A percentile compares a stretch with the other conserved stretches of the same genome.
These are phyloP conservation scores for Nothobranchius furzeri DNA, from an alignment of 2,113 vertebrate genomes.

Conservation along the genomic window DNA sequence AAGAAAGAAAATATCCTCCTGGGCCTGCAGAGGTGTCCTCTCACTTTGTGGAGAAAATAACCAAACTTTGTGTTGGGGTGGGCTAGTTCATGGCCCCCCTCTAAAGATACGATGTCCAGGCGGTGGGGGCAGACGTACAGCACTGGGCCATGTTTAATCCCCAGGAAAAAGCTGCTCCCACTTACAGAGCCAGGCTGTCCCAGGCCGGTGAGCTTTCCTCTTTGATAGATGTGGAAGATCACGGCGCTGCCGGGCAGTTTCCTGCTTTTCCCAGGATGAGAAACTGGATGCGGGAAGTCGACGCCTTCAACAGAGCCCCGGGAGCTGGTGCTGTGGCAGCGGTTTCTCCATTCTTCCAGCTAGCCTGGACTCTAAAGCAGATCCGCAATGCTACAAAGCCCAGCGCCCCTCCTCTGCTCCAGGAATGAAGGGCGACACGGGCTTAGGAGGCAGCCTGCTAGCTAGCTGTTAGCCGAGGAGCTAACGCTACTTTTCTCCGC, in stretches of 20 bases:
- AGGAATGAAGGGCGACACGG: slow-evolving; percentile 71
- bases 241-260: slow-evolving; percentile 40
- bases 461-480: slow-evolving; percentile 61
- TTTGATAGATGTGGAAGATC: slow-evolving; percentile 24
- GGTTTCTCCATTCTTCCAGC: slow-evolving; percentile 73
- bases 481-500: slow-evolving; percentile 58
- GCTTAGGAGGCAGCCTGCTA: slow-evolving; percentile 74
- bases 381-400: slow-evolving; percentile 82
- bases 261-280: slow-evolving; percentile 6
- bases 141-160: slow-evolving; percentile 57
- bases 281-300: slow-evolving; percentile 18
- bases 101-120: slow-evolving; percentile 34
- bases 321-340: slow-evolving; percentile 45
- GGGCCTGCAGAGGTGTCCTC: slow-evolving; percentile 47
- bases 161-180: slow-evolving; percentile 41
- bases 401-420: slow-evolving; percentile 80
- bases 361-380: slow-evolving; percentile 53
- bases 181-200: slow-evolving; percentile 55
- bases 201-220: slow-evolving; percentile 56
- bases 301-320: slow-evolving; percentile 40
- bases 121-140: slow-evolving; percentile 29
- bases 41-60: slow-evolving; percentile 60
- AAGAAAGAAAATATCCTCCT: slow-evolving; percentile 29
- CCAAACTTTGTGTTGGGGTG: slow-evolving; percentile 38
- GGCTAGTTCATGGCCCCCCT: slow-evolving; percentile 55